Conservation (phyloP, 2,797 vertebrate genomes). For the Sebastes hopkinsi region DNA sequence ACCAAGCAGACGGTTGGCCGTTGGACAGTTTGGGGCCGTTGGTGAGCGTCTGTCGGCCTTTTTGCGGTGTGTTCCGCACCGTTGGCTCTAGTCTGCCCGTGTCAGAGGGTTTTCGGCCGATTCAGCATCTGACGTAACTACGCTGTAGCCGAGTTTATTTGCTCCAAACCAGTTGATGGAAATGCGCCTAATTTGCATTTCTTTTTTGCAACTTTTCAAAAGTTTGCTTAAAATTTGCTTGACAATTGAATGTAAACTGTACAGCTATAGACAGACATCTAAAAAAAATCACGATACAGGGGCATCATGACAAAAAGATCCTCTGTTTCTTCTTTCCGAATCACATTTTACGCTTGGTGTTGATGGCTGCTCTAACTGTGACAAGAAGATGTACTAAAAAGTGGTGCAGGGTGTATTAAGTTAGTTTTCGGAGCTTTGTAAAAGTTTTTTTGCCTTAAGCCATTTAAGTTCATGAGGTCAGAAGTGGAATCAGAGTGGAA, state of each 20-base stretch:
- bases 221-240: neutral
- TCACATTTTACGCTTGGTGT: neutral
- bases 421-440: conserved; percentile 16
- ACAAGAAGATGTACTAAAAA: neutral
- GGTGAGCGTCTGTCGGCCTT: too few relatives aligned
- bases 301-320: neutral
- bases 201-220: neutral
- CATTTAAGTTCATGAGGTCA: conserved; percentile 3
- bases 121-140: too few relatives aligned
- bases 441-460: neutral
- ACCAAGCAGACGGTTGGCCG: too few relatives aligned
- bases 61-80: too few relatives aligned
- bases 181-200: too few relatives aligned
- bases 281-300: neutral
- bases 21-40: too few relatives aligned
- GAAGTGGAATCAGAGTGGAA: neutral
- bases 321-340: neutral
- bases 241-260: neutral
- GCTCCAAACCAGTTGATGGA: too few relatives aligned
- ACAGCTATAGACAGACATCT: neutral
- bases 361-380: neutral
- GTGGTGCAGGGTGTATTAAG: neutral
- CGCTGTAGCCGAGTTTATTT: too few relatives aligned
- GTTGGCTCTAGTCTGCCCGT: too few relatives aligned
- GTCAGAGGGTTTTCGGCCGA: too few relatives aligned